Evolutionary conservation across 2,888 invertebrate species (phyloP).

Genomic region (Oxystoma pomonae): DNA sequence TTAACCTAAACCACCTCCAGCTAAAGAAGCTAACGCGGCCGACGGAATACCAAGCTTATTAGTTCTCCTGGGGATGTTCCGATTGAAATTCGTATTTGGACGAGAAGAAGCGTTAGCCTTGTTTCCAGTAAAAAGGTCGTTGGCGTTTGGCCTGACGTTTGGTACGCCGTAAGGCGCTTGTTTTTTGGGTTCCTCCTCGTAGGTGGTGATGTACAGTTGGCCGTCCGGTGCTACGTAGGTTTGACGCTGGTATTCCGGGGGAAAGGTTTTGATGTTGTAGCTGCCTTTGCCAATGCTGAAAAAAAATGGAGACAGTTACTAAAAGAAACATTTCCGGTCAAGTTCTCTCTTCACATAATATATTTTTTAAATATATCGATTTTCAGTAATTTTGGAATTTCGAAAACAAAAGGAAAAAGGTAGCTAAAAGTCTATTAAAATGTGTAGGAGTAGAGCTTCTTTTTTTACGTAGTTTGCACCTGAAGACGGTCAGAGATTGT

Average conservation of each 20-base stretch:
- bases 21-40: constrained; percentile 40
- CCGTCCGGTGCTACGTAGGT: background rate
- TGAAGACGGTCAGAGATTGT: too few species aligned
- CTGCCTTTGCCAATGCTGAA: background rate
- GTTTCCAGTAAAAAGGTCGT: background rate
- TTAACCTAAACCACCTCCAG: constrained; percentile 37
- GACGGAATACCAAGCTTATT: constrained; percentile 38
- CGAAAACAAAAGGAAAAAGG: too few species aligned
- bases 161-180: background rate
- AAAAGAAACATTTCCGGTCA: too few species aligned
- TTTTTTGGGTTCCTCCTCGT: background rate
- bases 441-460: too few species aligned
- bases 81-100: background rate
- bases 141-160: background rate
- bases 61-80: constrained; percentile 25
- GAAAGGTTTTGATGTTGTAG: background rate
- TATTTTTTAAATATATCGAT: too few species aligned
- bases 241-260: background rate
- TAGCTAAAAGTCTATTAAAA: too few species aligned
- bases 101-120: background rate
- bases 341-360: too few species aligned
- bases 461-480: too few species aligned
- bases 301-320: background rate
- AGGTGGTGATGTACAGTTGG: background rate
- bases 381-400: too few species aligned